These are phyloP conservation scores for Sapajus apella DNA, from an alignment of 2,113 vertebrate genomes.

Conservation along the genomic window DNA sequence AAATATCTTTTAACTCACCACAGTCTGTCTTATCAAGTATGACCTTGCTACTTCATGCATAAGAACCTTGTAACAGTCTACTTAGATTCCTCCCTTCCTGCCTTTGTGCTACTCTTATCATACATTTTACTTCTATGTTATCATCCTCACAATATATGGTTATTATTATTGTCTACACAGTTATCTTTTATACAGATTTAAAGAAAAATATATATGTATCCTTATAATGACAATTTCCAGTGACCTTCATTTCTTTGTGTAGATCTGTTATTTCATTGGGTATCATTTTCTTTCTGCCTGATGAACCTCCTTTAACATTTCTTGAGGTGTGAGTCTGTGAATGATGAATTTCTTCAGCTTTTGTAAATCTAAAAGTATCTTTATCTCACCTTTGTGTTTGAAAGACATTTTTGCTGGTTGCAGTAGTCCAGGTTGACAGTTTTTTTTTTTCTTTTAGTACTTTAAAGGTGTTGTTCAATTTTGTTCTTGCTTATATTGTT, in stretches of 20 bases:
- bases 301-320: neutral
- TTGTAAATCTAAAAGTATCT: constrained; percentile 11
- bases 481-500: constrained; percentile 29
- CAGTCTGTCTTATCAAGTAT: neutral
- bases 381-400: neutral
- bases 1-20: constrained; percentile 34
- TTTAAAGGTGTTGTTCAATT: neutral
- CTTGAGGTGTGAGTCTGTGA: neutral
- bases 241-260: neutral
- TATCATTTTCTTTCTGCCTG: constrained; percentile 18
- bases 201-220: neutral
- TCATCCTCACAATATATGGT: neutral
- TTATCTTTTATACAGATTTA: neutral
- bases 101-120: neutral
- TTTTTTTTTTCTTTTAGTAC: neutral
- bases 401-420: neutral
- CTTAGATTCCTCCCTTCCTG: neutral
- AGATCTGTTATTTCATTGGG: constrained; percentile 26
- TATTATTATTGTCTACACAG: neutral
- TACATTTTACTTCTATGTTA: constrained; percentile 18
- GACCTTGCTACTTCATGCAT: neutral
- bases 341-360: neutral
- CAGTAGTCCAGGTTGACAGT: neutral
- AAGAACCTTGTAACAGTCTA: neutral
- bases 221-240: constrained; percentile 9